Evolutionary conservation across 2,888 invertebrate genomes (phyloP).

Genomic region (Xylota segnis): DNA sequence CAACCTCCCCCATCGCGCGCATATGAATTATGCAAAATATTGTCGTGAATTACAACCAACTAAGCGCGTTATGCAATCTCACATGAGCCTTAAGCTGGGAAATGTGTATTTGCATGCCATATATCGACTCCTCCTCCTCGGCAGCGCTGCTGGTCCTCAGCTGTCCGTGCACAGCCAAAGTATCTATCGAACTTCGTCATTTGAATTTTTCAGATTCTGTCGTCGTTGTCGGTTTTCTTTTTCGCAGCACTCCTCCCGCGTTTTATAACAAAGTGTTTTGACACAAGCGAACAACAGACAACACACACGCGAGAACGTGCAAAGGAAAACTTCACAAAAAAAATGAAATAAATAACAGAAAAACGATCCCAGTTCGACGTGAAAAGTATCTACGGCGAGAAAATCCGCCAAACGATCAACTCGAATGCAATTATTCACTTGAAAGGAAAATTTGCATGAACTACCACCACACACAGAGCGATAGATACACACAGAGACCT

Average conservation of each 20-base stretch:
- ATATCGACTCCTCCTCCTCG: constrained; percentile 46
- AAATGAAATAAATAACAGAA: constrained; percentile 64
- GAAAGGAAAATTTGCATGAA: constrained; percentile 76
- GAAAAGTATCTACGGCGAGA: constrained; percentile 76
- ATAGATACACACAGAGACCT: neutral
- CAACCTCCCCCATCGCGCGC: constrained; percentile 65
- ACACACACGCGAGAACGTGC: constrained; percentile 75
- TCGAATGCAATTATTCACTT: constrained; percentile 77
- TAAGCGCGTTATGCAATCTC: constrained; percentile 75
- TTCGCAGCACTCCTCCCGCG: constrained; percentile 18
- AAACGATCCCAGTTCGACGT: constrained; percentile 74
- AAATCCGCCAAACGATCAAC: constrained; percentile 77
- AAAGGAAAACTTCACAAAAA: constrained; percentile 44
- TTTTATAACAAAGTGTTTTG: constrained; percentile 71
- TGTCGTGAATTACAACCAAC: constrained; percentile 77
- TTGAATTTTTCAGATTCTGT: constrained; percentile 76
- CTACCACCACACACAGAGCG: constrained; percentile 24
- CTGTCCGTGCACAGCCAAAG: constrained; percentile 10
- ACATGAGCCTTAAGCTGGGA: constrained; percentile 76
- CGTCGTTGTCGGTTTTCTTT: constrained; percentile 61
- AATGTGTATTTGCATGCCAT: constrained; percentile 75
- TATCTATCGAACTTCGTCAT: constrained; percentile 70
- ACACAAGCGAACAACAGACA: constrained; percentile 71
- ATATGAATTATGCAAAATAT: constrained; percentile 77
- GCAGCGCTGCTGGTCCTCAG: constrained; percentile 5